Percentiles rank a stretch among this genome's conserved stretches.
Evolutionary conservation across 2,797 vertebrate genomes (phyloP).

Genomic region (Leucoraja ocellata): DNA sequence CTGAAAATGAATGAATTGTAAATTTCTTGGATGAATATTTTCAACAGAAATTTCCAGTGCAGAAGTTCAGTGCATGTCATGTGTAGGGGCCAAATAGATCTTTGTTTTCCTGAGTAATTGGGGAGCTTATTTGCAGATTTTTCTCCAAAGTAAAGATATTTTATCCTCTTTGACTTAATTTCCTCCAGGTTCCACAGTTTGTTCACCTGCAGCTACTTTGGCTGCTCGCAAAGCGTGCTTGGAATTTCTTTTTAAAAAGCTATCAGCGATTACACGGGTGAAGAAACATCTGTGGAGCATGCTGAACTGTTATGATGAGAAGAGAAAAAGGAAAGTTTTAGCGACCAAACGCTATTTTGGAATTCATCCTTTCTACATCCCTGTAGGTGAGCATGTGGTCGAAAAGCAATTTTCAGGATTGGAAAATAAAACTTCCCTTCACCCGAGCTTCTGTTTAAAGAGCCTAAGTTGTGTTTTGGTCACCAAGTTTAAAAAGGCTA

Average conservation of each 20-base stretch:
- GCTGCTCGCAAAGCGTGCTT: slow-evolving; percentile 73
- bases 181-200: slow-evolving; percentile 71
- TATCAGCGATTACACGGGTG: slow-evolving; percentile 62
- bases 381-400: slow-evolving; percentile 63
- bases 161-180: background rate
- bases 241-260: slow-evolving; percentile 65
- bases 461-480: too few relatives aligned
- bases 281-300: slow-evolving; percentile 67
- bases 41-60: background rate
- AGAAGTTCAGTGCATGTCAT: background rate
- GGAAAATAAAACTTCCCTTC: too few relatives aligned
- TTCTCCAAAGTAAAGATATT: background rate
- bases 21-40: background rate
- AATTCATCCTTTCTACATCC: slow-evolving; percentile 87
- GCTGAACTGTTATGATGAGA: slow-evolving; percentile 74
- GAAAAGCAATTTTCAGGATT: background rate
- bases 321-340: slow-evolving; percentile 62
- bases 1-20: background rate
- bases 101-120: background rate
- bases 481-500: too few relatives aligned
- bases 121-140: background rate
- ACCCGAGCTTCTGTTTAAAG: background rate
- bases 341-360: slow-evolving; percentile 77
- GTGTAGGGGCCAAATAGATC: background rate
- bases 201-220: slow-evolving; percentile 61